Evolutionary conservation across 1,140 invertebrate species (phyloP), one percentile per base, ranked within the genome.

Genomic region (Drosophila ananassae): DNA sequence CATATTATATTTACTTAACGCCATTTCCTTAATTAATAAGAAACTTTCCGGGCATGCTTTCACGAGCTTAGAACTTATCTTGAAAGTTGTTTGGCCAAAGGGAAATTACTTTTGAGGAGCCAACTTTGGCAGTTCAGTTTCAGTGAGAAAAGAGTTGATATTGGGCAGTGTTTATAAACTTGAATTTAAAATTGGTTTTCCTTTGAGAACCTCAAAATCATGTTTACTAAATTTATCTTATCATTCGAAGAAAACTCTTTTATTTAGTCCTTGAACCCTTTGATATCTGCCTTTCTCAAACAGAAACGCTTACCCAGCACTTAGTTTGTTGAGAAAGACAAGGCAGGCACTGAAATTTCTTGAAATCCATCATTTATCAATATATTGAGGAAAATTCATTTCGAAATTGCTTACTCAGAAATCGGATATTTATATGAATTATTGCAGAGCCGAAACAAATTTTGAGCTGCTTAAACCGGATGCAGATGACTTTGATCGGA

Each of bases 11-110:
- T 75, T 81, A 41, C 68, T 80, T 75, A 69, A 55, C 69, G 64
- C 82, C 73, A 87, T 85, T 87, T 72, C 62, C 77, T 75, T 87
- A 85, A 85, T 85, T 81, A 85, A 78, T 85, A 85, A 85, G 62
- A 78, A 87, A 87, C 77, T 74, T 74, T 67, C 30, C 7, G 30
- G 8, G 9, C 21, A 3, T 10, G 17, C 32, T 56, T 32, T 32
- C 8, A 21, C n/a, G 37, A 30, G 28, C 51, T 56, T 32, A 28
- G 37, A 51, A 58, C 72, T 50, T 54, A 22, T 17, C 37, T 61
- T 32, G 30, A 57, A 56, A 68, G 51, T 68, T 61, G 37, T 58
- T 79, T 61, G 17, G 46, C 59, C 59, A 52, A 66, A 54, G 64
- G 55, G 52, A 61, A 72, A 62, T 72, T 72, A 51, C 47, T 58